Evolutionary conservation across 2,888 invertebrate genomes (phyloP).

Genomic region (Phortica magna): DNA sequence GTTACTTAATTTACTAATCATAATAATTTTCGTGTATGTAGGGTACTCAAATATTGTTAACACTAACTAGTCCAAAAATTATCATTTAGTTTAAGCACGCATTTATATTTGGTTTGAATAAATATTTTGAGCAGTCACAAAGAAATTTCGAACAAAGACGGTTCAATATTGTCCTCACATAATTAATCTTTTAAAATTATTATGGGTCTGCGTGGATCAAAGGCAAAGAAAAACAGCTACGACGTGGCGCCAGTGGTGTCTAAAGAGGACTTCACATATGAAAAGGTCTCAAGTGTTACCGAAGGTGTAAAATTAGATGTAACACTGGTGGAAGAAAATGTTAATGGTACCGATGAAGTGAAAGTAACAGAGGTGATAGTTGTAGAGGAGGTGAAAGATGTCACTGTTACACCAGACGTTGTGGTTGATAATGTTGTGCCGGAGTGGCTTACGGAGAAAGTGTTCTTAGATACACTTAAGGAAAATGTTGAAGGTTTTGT

Average conservation of each 20-base stretch:
- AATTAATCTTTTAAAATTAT: not conserved
- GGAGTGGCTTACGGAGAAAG: constrained; percentile 62
- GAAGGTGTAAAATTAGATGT: too few relatives aligned
- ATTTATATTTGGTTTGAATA: constrained; percentile 10
- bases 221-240: constrained; percentile 51
- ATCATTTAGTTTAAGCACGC: not conserved
- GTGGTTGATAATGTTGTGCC: constrained; percentile 47
- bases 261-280: constrained; percentile 19
- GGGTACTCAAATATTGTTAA: too few relatives aligned
- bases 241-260: constrained; percentile 44
- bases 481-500: constrained; percentile 51
- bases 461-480: constrained; percentile 58
- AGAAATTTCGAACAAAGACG: not conserved
- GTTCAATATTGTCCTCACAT: constrained; percentile 1
- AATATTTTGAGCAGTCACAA: constrained; percentile 29
- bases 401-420: not conserved
- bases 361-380: constrained; percentile 12
- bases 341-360: not conserved
- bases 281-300: not conserved
- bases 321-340: too few relatives aligned
- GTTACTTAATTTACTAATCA: too few relatives aligned
- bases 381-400: not conserved
- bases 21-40: too few relatives aligned
- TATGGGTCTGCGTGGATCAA: constrained; percentile 58
- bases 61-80: too few relatives aligned